phyloP scores from a whole-genome alignment of 2,797 vertebrate species.

The Babyrousa celebensis region DNA sequence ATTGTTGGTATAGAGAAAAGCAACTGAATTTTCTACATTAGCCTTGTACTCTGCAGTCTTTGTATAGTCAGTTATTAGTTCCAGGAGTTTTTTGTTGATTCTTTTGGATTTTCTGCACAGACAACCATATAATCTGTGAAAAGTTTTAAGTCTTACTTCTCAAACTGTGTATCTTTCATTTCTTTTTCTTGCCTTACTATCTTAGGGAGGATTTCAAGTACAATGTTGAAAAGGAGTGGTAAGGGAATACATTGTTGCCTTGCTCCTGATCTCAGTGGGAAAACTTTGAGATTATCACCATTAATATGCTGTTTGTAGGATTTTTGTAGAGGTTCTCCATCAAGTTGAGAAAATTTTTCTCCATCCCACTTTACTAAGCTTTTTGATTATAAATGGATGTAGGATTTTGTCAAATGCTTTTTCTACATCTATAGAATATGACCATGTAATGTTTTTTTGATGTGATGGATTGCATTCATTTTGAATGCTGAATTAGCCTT shows the following conservation, averaged over 20 bases:
- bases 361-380: too few species aligned
- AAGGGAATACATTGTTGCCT: background rate
- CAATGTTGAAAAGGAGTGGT: background rate
- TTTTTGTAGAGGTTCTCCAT: background rate
- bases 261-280: background rate
- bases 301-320: background rate
- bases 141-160: background rate
- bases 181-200: background rate
- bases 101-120: background rate
- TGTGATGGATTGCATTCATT: too few species aligned
- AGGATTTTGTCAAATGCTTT: too few species aligned
- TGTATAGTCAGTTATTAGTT: background rate
- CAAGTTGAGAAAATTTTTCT: background rate
- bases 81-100: background rate
- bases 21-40: background rate
- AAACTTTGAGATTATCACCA: background rate
- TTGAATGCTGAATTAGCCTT: too few species aligned
- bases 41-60: background rate
- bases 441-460: too few species aligned
- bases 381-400: too few species aligned
- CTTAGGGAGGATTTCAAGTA: background rate
- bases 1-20: background rate
- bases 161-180: background rate
- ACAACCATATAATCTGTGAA: background rate
- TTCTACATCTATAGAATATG: too few species aligned